These are phyloP conservation scores for Petrocephalus zakoni DNA, from an alignment of 2,113 vertebrate species.

Conservation along the genomic window DNA sequence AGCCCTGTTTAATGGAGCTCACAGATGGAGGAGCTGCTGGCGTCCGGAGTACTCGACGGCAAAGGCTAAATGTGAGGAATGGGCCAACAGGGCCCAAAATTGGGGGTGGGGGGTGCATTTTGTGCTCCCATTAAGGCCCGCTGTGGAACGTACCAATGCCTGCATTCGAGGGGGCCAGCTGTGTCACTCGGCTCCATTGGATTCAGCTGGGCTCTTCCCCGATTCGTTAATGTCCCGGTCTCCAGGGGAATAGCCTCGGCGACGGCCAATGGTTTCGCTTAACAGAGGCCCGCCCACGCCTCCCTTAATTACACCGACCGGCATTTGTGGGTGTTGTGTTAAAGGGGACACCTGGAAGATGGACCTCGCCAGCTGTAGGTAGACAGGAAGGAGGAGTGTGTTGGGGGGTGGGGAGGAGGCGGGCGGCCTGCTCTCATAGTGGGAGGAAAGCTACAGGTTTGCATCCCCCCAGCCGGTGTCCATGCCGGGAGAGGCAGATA, in stretches of 20 bases:
- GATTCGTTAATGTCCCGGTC: background rate
- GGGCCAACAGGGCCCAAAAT: conserved; percentile 45
- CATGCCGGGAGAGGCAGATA: conserved; percentile 15
- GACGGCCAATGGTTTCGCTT: background rate
- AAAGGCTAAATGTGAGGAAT: conserved; percentile 61
- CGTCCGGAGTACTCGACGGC: conserved; percentile 55
- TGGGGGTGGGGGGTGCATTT: conserved; percentile 1
- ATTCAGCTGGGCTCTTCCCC: background rate
- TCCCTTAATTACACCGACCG: background rate
- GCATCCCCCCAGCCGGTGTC: background rate
- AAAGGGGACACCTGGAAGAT: background rate
- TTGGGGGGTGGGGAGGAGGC: background rate
- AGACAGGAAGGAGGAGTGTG: conserved; percentile 20
- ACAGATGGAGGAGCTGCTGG: conserved; percentile 62
- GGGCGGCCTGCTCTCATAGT: background rate
- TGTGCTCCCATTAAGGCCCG: background rate
- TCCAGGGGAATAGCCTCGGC: background rate
- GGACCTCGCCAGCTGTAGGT: background rate
- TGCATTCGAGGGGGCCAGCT: background rate
- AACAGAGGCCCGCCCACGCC: background rate
- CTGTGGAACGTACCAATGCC: background rate
- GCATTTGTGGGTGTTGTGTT: background rate
- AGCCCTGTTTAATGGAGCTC: conserved; percentile 60
- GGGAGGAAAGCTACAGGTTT: background rate
- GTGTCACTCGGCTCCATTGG: conserved; percentile 2